These are phyloP conservation scores for Eleutherodactylus coqui DNA, from an alignment of 2,797 vertebrate genomes.

Conservation along the genomic window DNA sequence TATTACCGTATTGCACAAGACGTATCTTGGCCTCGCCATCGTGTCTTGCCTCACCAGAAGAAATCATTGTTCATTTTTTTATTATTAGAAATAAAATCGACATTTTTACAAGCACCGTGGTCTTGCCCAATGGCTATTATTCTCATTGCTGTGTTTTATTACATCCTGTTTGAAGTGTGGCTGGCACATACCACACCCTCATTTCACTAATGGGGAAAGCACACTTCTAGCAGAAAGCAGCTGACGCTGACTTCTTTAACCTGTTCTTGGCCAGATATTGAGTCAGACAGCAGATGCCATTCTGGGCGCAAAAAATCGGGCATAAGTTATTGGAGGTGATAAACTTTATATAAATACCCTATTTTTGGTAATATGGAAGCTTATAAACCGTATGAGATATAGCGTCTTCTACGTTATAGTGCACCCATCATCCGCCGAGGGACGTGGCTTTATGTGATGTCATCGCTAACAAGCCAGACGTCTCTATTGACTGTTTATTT, in stretches of 20 bases:
- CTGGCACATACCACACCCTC: slow-evolving; percentile 27
- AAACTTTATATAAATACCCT: background rate
- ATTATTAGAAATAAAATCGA: slow-evolving; percentile 59
- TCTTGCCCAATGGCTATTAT: slow-evolving; percentile 31
- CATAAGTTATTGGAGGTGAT: background rate
- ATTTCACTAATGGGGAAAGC: slow-evolving; percentile 27
- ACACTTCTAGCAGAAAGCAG: slow-evolving; percentile 17
- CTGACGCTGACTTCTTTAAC: slow-evolving; percentile 30
- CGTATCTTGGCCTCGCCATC: slow-evolving; percentile 14
- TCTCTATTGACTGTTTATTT: slow-evolving; percentile 37
- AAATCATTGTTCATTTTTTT: slow-evolving; percentile 59
- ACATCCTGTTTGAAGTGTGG: slow-evolving; percentile 52
- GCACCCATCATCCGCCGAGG: background rate
- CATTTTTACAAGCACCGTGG: slow-evolving; percentile 40
- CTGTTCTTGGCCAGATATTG: slow-evolving; percentile 8
- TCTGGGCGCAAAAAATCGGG: background rate
- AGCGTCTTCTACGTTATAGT: background rate
- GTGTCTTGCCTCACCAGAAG: slow-evolving; percentile 32
- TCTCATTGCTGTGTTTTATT: slow-evolving; percentile 15
- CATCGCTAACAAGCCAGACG: background rate
- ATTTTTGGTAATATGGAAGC: background rate
- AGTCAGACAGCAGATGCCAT: background rate
- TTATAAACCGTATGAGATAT: background rate
- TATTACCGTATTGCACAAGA: slow-evolving; percentile 44
- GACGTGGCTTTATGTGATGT: slow-evolving; percentile 15